These are phyloP conservation scores for Aurelia coerulea DNA, from an alignment of 30 jellyfish, hydroid and myxozoan genomes.

Conservation along the genomic window DNA sequence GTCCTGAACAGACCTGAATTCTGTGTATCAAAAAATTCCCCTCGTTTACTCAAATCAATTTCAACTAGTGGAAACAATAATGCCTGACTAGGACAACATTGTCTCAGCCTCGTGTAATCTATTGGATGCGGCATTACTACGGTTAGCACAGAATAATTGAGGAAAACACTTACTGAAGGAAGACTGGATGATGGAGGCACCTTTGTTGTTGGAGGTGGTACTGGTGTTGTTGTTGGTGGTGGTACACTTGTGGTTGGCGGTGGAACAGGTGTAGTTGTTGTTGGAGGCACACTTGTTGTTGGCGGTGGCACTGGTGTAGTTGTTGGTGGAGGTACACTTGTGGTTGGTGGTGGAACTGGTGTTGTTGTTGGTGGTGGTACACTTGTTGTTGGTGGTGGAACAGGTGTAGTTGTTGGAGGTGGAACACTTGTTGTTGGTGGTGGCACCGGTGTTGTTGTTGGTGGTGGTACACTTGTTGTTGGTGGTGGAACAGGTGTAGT, in stretches of 20 bases:
- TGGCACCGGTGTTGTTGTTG: slow-evolving; percentile 1
- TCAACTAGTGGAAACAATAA: too few relatives aligned
- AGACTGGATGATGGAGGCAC: too few relatives aligned
- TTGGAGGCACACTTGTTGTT: not conserved
- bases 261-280: slow-evolving; percentile 7
- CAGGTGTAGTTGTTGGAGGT: too few relatives aligned
- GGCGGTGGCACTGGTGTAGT: not conserved
- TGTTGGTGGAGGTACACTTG: not conserved
- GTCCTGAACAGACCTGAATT: too few relatives aligned
- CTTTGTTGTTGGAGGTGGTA: too few relatives aligned
- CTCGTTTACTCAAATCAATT: too few relatives aligned
- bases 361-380: slow-evolving; percentile 24
- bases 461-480: not conserved
- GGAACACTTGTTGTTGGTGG: not conserved
- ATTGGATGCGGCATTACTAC: too few relatives aligned
- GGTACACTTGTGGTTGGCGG: not conserved
- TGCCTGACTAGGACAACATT: too few relatives aligned
- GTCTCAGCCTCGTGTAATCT: too few relatives aligned
- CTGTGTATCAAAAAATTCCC: too few relatives aligned
- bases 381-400: slow-evolving; percentile 30
- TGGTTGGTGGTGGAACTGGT: not conserved
- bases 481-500: slow-evolving; percentile 16
- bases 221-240: slow-evolving; percentile 16
- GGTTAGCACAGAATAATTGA: too few relatives aligned
- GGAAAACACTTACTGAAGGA: too few relatives aligned